Conservation (phyloP, 2,888 invertebrate genomes). For the Drosophila percnosoma region DNA sequence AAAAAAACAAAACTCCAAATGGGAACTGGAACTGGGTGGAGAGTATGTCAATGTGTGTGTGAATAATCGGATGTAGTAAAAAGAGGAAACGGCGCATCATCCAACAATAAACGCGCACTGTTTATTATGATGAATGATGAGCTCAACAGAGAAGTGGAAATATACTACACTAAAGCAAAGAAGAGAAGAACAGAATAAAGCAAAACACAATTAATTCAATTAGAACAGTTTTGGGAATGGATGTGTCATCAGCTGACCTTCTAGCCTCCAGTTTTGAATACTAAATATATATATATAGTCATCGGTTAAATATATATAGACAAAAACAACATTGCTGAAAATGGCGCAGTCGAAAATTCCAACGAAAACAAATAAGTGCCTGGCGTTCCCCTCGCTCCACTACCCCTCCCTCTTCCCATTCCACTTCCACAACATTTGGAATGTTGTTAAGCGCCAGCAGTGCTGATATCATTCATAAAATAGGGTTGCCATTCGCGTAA, state of each 20-base stretch:
- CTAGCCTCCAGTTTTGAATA: conserved; percentile 43
- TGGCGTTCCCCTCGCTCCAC: conserved; percentile 30
- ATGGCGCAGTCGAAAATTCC: conserved; percentile 70
- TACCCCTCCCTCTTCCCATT: neutral
- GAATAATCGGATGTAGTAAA: conserved; percentile 46
- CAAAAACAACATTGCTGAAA: conserved; percentile 25
- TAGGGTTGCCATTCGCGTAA: conserved; percentile 61
- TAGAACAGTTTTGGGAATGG: conserved; percentile 43
- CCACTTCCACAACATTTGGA: conserved; percentile 33
- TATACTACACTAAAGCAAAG: conserved; percentile 10
- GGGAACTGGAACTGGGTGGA: conserved; percentile 20
- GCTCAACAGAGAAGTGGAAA: conserved; percentile 20
- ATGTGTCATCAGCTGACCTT: conserved; percentile 62
- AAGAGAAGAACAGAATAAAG: conserved; percentile 6
- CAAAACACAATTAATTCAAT: conserved; percentile 51
- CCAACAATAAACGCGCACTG: conserved; percentile 30
- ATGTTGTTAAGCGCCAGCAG: conserved; percentile 64
- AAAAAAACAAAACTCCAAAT: conserved; percentile 20
- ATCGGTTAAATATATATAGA: conserved; percentile 50
- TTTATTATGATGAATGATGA: conserved; percentile 52
- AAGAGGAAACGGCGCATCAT: conserved; percentile 48
- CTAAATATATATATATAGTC: conserved; percentile 36
- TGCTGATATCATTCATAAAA: conserved; percentile 53
- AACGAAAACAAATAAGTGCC: conserved; percentile 49
- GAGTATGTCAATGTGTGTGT: conserved; percentile 33